Percentiles rank a stretch among this genome's conserved stretches.
Evolutionary conservation across 2,797 vertebrate species (phyloP).

Genomic region (Anas georgica): DNA sequence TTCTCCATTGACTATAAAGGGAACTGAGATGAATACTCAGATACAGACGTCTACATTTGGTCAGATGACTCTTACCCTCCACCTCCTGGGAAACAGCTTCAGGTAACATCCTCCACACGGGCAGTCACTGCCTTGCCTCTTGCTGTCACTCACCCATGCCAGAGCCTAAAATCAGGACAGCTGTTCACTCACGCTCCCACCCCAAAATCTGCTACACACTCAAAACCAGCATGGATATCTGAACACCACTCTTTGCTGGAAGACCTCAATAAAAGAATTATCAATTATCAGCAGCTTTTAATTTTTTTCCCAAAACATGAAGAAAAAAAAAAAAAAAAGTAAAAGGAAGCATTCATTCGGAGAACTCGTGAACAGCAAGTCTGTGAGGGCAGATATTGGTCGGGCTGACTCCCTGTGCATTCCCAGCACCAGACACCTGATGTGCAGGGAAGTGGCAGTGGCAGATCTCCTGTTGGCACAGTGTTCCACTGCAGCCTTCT

Average conservation of each 20-base stretch:
- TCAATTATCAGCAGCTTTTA: neutral
- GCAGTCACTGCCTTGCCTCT: neutral
- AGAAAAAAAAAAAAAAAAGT: neutral
- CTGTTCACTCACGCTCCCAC: neutral
- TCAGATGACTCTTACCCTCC: conserved; percentile 23
- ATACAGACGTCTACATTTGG: conserved; percentile 18
- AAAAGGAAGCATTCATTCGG: neutral
- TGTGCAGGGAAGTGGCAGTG: neutral
- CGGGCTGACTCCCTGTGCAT: neutral
- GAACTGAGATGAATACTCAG: conserved; percentile 48
- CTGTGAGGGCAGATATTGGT: neutral
- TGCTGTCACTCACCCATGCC: neutral
- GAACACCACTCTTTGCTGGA: neutral
- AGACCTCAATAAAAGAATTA: neutral
- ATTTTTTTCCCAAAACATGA: neutral
- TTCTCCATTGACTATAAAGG: conserved; percentile 37
- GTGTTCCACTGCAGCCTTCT: neutral
- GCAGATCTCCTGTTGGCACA: neutral
- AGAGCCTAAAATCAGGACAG: neutral
- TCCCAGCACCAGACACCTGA: neutral
- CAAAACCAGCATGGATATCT: neutral
- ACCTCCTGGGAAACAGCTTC: conserved; percentile 27
- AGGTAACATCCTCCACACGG: neutral
- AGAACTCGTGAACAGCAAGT: neutral
- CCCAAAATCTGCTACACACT: neutral